These are phyloP conservation scores for Leptopilina clavipes DNA, from an alignment of 1,140 invertebrate genomes.

Conservation along the genomic window DNA sequence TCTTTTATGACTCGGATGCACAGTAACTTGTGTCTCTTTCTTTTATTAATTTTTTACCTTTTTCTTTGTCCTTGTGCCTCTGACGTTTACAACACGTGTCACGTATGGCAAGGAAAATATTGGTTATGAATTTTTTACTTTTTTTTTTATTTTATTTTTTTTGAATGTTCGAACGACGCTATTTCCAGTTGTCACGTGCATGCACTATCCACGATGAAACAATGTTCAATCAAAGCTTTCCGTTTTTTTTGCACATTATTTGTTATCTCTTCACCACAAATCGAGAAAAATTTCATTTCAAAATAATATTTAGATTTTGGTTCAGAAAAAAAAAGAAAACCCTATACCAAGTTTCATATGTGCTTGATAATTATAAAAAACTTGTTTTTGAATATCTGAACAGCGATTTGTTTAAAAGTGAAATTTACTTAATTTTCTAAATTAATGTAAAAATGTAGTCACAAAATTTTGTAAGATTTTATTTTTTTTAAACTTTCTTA, in stretches of 20 bases:
- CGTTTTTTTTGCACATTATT: neutral
- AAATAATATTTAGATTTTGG: neutral
- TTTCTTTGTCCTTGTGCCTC: neutral
- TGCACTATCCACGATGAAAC: slow-evolving; percentile 13
- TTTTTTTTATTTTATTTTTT: neutral
- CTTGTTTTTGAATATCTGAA: no score
- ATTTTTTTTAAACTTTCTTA: neutral
- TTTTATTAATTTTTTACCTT: slow-evolving; percentile 19
- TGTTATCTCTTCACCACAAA: neutral
- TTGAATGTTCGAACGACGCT: neutral
- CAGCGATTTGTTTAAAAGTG: no score
- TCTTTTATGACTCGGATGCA: slow-evolving; percentile 38
- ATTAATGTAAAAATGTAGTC: no score
- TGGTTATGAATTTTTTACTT: slow-evolving; percentile 24
- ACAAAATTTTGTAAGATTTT: neutral
- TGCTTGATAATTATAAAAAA: no score
- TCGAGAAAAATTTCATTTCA: neutral
- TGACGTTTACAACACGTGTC: slow-evolving; percentile 33
- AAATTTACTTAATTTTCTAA: neutral
- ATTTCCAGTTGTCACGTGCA: slow-evolving; percentile 29
- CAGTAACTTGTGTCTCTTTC: slow-evolving; percentile 8
- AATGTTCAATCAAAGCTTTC: slow-evolving; percentile 25
- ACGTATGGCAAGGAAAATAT: slow-evolving; percentile 25
- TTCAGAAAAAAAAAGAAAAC: neutral
- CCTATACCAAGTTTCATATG: no score